These are phyloP conservation scores for Neodiprion lecontei DNA, from an alignment of 1,140 invertebrate genomes.

Conservation along the genomic window DNA sequence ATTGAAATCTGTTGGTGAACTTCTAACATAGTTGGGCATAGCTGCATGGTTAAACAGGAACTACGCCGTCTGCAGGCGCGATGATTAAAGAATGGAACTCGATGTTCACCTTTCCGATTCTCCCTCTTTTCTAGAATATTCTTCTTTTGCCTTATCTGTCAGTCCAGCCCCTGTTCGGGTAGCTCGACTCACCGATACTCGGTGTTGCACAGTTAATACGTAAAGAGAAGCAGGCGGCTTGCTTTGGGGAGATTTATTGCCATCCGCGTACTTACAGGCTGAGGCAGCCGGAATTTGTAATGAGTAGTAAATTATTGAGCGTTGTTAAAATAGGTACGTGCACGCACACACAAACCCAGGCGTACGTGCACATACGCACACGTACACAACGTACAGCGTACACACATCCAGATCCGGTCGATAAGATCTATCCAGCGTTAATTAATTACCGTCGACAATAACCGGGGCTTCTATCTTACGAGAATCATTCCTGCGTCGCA, in stretches of 20 bases:
- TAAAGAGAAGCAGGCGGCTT: neutral
- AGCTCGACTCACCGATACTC: neutral
- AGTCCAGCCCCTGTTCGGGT: no score
- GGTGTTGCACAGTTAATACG: neutral
- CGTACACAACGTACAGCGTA: neutral
- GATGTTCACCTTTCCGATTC: no score
- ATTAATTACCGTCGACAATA: neutral
- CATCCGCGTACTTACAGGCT: neutral
- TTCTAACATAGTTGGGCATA: no score
- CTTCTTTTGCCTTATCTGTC: no score
- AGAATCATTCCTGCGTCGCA: no score
- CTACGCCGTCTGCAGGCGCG: no score
- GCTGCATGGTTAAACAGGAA: no score
- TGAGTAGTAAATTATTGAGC: conserved; percentile 1
- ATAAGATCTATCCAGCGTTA: neutral
- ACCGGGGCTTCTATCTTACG: neutral
- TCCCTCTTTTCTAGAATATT: no score
- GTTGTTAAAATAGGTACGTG: neutral
- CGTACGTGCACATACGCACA: neutral
- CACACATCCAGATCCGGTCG: neutral
- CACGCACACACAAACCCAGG: no score
- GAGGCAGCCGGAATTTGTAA: neutral
- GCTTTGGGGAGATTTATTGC: conserved; percentile 2
- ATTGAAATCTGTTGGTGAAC: no score
- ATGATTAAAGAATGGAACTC: no score